Percentiles rank a stretch among this genome's conserved stretches.
These are phyloP conservation scores for Eumaeus atala DNA, from an alignment of 1,140 invertebrate genomes.

Conservation along the genomic window DNA sequence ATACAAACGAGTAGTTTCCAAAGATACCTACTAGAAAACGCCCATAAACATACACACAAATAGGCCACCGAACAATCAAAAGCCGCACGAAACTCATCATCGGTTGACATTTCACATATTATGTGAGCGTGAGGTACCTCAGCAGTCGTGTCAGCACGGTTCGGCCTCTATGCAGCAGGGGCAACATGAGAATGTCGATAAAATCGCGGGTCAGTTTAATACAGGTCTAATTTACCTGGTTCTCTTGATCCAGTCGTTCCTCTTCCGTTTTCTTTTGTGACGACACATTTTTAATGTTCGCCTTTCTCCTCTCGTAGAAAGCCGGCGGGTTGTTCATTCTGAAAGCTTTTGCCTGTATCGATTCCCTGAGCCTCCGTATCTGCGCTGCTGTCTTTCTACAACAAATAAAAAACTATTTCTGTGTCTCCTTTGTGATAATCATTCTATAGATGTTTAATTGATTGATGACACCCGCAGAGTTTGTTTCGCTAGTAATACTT, in stretches of 20 bases:
- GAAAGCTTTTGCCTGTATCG: conserved; percentile 76
- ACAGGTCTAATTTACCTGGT: conserved; percentile 46
- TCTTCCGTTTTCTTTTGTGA: conserved; percentile 57
- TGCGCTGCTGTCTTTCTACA: conserved; percentile 77
- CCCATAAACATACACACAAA: too few relatives aligned
- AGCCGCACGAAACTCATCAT: too few relatives aligned
- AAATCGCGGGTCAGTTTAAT: too few relatives aligned
- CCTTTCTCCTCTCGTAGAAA: conserved; percentile 54
- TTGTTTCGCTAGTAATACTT: too few relatives aligned
- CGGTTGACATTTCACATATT: too few relatives aligned
- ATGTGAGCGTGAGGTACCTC: neutral
- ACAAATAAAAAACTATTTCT: conserved; percentile 13
- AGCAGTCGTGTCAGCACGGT: neutral
- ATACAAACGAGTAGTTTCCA: too few relatives aligned
- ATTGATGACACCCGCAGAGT: too few relatives aligned
- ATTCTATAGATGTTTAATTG: too few relatives aligned
- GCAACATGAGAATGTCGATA: neutral
- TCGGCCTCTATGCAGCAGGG: neutral
- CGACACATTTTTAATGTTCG: conserved; percentile 36
- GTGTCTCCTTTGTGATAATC: neutral
- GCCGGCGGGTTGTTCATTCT: conserved; percentile 71
- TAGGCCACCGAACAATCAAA: too few relatives aligned
- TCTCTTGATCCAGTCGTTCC: conserved; percentile 69
- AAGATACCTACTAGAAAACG: too few relatives aligned
- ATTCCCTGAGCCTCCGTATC: conserved; percentile 74